A percentile compares a stretch with the other conserved stretches of the same genome.
Conservation (phyloP, 2,888 invertebrate species). For the Leuctra nigra region DNA sequence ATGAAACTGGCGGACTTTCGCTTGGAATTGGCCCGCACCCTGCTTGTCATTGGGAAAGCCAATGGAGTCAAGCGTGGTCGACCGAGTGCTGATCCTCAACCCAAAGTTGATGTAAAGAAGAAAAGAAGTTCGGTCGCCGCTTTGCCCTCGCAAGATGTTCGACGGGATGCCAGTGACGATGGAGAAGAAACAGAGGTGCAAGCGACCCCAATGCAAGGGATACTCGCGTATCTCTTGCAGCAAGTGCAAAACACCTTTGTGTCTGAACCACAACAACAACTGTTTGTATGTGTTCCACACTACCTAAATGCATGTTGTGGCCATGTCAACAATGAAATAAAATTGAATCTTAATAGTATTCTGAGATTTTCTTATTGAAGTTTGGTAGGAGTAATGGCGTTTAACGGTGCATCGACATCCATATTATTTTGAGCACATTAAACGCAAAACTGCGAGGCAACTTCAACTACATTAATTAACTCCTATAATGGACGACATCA, state of each 20-base stretch:
- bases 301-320: no score
- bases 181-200: constrained; percentile 10
- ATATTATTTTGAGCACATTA: no score
- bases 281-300: no score
- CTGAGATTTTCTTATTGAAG: no score
- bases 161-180: constrained; percentile 2
- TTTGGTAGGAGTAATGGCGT: no score
- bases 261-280: not conserved
- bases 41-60: constrained; percentile 11
- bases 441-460: no score
- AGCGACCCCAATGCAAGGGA: constrained; percentile 13
- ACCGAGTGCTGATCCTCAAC: constrained; percentile 5
- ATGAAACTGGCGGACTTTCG: no score
- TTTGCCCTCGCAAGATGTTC: constrained; percentile 11
- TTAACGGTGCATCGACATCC: no score
- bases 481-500: no score
- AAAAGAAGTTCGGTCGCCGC: not conserved
- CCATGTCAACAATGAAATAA: no score
- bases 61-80: not conserved
- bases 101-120: constrained; percentile 7
- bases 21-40: constrained; percentile 2
- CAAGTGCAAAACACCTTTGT: not conserved
- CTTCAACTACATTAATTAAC: no score
- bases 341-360: no score
- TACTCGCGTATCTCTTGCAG: not conserved